A percentile compares a stretch with the other conserved stretches of the same genome.
phyloP scores from a whole-genome alignment of 2,888 invertebrate species.

The Rhamnusium bicolor region DNA sequence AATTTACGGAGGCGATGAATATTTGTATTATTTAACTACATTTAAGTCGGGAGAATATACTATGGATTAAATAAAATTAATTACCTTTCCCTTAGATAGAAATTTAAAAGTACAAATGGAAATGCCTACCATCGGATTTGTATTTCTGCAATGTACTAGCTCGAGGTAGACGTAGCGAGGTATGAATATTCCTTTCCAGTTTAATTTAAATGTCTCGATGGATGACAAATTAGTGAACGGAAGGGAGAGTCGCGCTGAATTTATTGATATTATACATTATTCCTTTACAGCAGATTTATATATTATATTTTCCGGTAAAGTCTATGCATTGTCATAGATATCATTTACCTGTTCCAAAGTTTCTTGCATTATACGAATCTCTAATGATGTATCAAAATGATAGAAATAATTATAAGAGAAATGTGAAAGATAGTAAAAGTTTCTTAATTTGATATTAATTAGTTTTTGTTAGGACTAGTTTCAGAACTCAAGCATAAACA shows the following conservation, averaged over 20 bases:
- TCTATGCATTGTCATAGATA: no score
- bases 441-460: no score
- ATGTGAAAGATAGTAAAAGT: no score
- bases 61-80: not conserved
- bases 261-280: constrained; percentile 5
- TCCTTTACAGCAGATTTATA: not conserved
- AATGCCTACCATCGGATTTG: not conserved
- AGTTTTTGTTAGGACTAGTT: no score
- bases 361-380: no score
- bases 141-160: not conserved
- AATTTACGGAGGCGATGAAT: not conserved
- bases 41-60: not conserved
- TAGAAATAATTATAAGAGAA: no score
- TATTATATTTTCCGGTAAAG: no score
- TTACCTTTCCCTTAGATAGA: not conserved
- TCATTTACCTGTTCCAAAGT: no score
- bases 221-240: constrained; percentile 8
- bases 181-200: not conserved
- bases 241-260: not conserved
- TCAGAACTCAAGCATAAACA: no score
- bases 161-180: not conserved
- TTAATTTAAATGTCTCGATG: not conserved
- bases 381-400: no score
- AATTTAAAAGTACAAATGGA: not conserved
- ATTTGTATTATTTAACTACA: not conserved